These are phyloP conservation scores for Nectonema munidae DNA, from an alignment of 2,888 invertebrate genomes.

Conservation along the genomic window DNA sequence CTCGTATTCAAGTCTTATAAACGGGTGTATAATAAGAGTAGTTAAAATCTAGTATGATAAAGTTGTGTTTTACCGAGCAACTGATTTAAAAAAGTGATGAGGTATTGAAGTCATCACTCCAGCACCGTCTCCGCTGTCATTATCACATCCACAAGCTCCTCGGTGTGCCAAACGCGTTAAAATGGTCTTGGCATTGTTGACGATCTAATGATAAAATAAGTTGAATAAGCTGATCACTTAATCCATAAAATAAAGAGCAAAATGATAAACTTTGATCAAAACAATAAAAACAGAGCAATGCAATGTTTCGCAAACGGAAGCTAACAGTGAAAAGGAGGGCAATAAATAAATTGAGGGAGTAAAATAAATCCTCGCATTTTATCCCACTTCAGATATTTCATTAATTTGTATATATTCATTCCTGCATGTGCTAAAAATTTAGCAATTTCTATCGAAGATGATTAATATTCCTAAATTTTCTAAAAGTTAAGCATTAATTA, in stretches of 20 bases:
- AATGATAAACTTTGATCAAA: slow-evolving; percentile 7
- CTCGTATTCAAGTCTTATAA: too few species aligned
- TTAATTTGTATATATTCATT: too few species aligned
- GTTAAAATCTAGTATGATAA: background rate
- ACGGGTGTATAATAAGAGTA: background rate
- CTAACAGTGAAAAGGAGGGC: too few species aligned
- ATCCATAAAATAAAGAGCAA: slow-evolving; percentile 7
- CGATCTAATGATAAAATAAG: slow-evolving; percentile 34
- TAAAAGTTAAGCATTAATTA: too few species aligned
- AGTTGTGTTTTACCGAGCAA: slow-evolving; percentile 36
- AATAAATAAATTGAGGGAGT: too few species aligned
- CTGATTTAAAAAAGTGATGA: slow-evolving; percentile 53
- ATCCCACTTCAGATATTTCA: too few species aligned
- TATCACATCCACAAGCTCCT: slow-evolving; percentile 93
- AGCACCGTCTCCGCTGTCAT: slow-evolving; percentile 94
- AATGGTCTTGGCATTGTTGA: slow-evolving; percentile 69
- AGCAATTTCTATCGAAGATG: too few species aligned
- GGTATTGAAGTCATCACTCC: slow-evolving; percentile 86
- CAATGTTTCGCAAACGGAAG: too few species aligned
- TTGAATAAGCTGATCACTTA: too few species aligned
- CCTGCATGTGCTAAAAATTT: too few species aligned
- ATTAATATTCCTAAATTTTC: too few species aligned
- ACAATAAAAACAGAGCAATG: slow-evolving; percentile 7
- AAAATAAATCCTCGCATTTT: too few species aligned
- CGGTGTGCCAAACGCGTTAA: slow-evolving; percentile 94